Evolutionary conservation across 2,888 invertebrate genomes (phyloP), one percentile per base, ranked within the genome.

Genomic region (Aricia artaxerxes): DNA sequence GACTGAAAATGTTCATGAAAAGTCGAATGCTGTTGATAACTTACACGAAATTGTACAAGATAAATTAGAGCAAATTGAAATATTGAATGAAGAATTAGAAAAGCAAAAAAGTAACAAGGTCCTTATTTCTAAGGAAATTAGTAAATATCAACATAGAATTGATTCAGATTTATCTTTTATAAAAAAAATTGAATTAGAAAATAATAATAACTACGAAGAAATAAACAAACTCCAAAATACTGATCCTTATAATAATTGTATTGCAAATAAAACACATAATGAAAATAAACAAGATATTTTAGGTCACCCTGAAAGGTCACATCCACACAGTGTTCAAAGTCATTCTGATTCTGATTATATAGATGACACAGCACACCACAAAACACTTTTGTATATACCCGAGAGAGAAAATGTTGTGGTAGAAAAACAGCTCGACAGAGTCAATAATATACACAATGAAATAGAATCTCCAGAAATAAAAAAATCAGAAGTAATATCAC

Each of bases 61-160:
- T 72, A 91, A 91, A 83, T 90, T 91, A 1, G 83, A 85, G 82
- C 89, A 92, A 87, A 85, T 92, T 4, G 85, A 88, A 79, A 85
- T 83, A 77, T 83, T 93, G 78, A 84, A 84, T 78, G 83, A 87
- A 76, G 85, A 90, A 80, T 80, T 89, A 53, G 90, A 92, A 79
- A 80, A 82, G 4, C 88, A 85, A 82, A 86, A 84, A 80, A 82
- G 82, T 64, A 86, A 90, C 84, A 91, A 90, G 79, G 83, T 78
- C 31, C 82, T 85, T 40, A 82, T 93, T 64, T 64, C 79, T 6
- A 81, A 85, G 76, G 83, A 89, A 84, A 83, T 92, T 57, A 82
- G 87, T 80, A 85, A 86, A 79, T 81, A 87, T 35, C 84, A 84
- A 79, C 84, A 87, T 53, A 84, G 80, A 4, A 90, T 87, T 82